phyloP scores from a whole-genome alignment of 2,888 invertebrate species.

The Epinotia bilunana region DNA sequence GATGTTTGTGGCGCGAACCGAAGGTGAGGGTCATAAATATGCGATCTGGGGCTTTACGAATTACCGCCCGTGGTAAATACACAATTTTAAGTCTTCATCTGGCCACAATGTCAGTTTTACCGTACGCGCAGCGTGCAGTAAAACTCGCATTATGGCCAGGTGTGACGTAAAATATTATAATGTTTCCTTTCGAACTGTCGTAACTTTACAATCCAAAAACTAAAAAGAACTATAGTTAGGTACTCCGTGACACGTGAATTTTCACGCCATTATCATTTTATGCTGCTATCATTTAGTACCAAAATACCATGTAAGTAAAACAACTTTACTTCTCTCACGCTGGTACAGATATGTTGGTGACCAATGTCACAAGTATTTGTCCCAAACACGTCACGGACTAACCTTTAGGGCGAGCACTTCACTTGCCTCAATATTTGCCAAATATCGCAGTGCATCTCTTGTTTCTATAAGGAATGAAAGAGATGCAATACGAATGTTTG shows the following conservation, averaged over 20 bases:
- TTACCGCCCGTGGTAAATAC: too few relatives aligned
- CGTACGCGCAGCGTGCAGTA: too few relatives aligned
- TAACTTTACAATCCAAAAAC: background rate
- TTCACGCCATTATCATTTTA: background rate
- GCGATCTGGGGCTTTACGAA: too few relatives aligned
- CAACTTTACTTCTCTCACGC: background rate
- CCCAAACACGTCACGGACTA: conserved; percentile 6
- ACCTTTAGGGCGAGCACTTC: background rate
- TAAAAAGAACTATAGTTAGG: background rate
- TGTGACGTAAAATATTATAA: background rate
- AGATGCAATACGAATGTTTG: background rate
- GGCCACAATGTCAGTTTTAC: too few relatives aligned
- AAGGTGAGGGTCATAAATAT: too few relatives aligned
- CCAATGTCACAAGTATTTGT: background rate
- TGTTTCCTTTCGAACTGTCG: background rate
- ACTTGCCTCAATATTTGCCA: background rate
- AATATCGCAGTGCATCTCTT: background rate
- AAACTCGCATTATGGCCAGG: too few relatives aligned
- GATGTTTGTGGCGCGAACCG: too few relatives aligned
- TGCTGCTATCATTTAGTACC: background rate
- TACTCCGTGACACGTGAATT: background rate
- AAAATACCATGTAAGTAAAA: background rate
- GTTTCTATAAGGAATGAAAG: background rate
- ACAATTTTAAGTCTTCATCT: too few relatives aligned
- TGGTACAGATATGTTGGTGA: background rate